phyloP scores from a whole-genome alignment of 2,113 vertebrate species.

The Ranitomeya imitator region DNA sequence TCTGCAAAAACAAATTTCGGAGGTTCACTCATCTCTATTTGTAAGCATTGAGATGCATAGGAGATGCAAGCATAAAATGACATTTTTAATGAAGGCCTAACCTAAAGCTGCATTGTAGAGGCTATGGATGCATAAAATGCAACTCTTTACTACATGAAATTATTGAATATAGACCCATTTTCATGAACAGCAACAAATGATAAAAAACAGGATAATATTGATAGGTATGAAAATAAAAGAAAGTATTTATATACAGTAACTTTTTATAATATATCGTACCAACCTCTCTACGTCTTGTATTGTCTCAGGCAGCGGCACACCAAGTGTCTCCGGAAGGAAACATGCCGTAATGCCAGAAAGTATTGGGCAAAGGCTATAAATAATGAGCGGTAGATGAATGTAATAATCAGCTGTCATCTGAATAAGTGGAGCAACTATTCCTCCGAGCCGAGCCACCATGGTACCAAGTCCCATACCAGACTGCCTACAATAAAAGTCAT shows the following conservation, averaged over 20 bases:
- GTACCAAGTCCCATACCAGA: slow-evolving; percentile 87
- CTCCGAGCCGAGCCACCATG: slow-evolving; percentile 85
- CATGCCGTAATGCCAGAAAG: slow-evolving; percentile 69
- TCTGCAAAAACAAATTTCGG: too few species aligned
- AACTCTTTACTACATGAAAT: too few species aligned
- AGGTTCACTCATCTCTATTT: too few species aligned
- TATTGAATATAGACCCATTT: too few species aligned
- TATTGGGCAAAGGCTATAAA: slow-evolving; percentile 75
- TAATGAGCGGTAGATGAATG: slow-evolving; percentile 72
- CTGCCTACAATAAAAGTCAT: slow-evolving; percentile 73
- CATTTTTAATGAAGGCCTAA: too few species aligned
- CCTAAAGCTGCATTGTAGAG: too few species aligned
- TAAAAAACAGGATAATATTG: neutral
- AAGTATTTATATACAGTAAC: neutral
- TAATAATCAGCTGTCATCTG: slow-evolving; percentile 73
- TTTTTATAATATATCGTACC: slow-evolving; percentile 30
- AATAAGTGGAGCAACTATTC: slow-evolving; percentile 86
- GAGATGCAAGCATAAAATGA: too few species aligned
- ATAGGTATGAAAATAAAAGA: neutral
- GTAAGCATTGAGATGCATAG: too few species aligned
- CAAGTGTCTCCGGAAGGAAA: slow-evolving; percentile 81
- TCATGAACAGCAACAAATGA: neutral
- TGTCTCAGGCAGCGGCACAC: slow-evolving; percentile 75
- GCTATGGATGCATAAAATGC: too few species aligned
- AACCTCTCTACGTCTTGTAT: slow-evolving; percentile 76